Base-by-base conservation (phyloP, 2,797 vertebrate genomes). In the Esox lucius region DNA sequence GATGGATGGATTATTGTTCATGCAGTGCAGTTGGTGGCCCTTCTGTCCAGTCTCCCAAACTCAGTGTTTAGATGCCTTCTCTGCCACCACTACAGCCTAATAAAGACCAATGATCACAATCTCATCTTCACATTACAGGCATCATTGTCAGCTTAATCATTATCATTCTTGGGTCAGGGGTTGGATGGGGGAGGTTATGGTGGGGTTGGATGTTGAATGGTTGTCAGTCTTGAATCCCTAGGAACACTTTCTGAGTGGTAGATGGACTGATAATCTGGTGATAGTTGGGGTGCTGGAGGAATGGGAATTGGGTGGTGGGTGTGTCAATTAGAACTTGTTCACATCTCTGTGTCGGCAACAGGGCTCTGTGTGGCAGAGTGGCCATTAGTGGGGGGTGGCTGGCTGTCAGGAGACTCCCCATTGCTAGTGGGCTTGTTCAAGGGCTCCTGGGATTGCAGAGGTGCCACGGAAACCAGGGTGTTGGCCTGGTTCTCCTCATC, bases 401-500 rank as follows among this genome's bases (percentile, higher is more conserved):
- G 87, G 77, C 89, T 93, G 3, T 98, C 97, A 3, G 94, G 94
- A 51, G 94, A 92, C 74, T 96, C 96, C 64, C 93, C 95, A 22
- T 96, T 96, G 78, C 88, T 80, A 64, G 87, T 94, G 1, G 93
- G 94, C 87, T 98, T 98, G 86, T 96, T 94, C 70, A 93, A 79
- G 66, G 89, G 92, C 82, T 96, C 95, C 0, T 95, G 88, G 0
- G 90, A 93, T 72, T 89, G 90, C 0, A 94, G 90, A 6, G 95
- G 89, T 8, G 94, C 88, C 74, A 93, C 92, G 64, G 96, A 96
- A 85, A 95, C 88, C 89, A 96, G 89, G 9, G 95, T 95, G 87
- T 96, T 97, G 61, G 95, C 94, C 91, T 96, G 97, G 93, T 95
- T 96, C 75, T 95, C 92, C 69, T 91, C 94, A 70, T 98, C 96